These are phyloP conservation scores for Strix uralensis DNA, from an alignment of 2,113 vertebrate species.

Conservation along the genomic window DNA sequence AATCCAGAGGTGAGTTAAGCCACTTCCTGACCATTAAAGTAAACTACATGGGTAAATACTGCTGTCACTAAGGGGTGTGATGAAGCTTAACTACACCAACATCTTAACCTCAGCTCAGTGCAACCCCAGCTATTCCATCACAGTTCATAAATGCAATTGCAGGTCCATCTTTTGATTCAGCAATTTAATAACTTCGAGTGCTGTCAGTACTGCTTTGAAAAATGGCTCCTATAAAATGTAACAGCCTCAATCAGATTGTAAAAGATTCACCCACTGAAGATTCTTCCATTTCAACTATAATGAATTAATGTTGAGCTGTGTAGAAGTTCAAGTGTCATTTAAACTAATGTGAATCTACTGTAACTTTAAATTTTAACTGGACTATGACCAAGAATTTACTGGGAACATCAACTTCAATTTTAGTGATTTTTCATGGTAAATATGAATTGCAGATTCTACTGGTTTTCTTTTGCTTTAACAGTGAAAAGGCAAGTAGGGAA, in stretches of 20 bases:
- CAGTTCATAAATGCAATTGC: constrained; percentile 79
- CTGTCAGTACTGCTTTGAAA: constrained; percentile 97
- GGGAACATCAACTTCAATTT: constrained; percentile 63
- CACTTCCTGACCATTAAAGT: constrained; percentile 78
- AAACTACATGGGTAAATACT: constrained; percentile 78
- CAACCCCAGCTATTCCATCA: constrained; percentile 71
- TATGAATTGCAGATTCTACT: constrained; percentile 12
- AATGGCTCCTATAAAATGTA: constrained; percentile 98
- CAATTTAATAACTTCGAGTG: constrained; percentile 98
- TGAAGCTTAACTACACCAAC: constrained; percentile 71
- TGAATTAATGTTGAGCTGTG: constrained; percentile 95
- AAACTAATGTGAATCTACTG: constrained; percentile 82
- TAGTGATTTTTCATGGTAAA: constrained; percentile 61
- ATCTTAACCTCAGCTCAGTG: constrained; percentile 69
- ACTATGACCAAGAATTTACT: constrained; percentile 67
- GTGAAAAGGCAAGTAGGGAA: background rate
- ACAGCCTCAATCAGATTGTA: constrained; percentile 96
- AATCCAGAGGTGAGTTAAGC: constrained; percentile 78
- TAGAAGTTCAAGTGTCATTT: constrained; percentile 95
- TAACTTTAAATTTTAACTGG: constrained; percentile 72
- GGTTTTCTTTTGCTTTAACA: constrained; percentile 56
- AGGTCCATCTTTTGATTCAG: constrained; percentile 86
- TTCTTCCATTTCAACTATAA: constrained; percentile 87
- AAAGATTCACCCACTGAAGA: constrained; percentile 86
- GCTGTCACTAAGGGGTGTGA: constrained; percentile 73